These are phyloP conservation scores for Harlomillsia oculata DNA, from an alignment of 1,140 invertebrate species.

Conservation along the genomic window DNA sequence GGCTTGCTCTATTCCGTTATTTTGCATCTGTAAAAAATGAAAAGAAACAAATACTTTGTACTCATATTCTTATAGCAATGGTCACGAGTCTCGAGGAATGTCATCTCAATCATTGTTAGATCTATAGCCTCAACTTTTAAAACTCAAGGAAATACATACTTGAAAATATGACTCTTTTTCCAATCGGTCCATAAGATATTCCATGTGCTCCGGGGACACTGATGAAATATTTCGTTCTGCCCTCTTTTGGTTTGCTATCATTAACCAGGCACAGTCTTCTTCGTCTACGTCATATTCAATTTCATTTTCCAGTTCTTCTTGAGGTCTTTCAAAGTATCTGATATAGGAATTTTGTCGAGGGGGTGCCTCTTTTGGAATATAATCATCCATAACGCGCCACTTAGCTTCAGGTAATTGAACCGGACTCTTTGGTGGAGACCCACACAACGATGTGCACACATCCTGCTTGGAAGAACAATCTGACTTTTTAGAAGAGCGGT, in stretches of 20 bases:
- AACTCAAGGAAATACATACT: constrained; percentile 39
- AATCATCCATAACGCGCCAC: constrained; percentile 66
- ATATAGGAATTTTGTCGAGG: constrained; percentile 68
- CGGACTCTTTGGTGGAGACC: background rate
- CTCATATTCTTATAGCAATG: background rate
- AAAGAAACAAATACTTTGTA: background rate
- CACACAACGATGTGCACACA: too few species aligned
- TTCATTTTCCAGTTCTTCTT: constrained; percentile 80
- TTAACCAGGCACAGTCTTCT: constrained; percentile 87
- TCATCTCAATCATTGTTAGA: background rate
- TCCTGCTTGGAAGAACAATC: too few species aligned
- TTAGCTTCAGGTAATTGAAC: constrained; percentile 67
- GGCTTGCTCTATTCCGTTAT: constrained; percentile 45
- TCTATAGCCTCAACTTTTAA: background rate
- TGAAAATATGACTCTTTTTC: constrained; percentile 97
- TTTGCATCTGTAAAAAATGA: constrained; percentile 53
- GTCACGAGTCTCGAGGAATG: too few species aligned
- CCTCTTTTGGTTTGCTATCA: constrained; percentile 74
- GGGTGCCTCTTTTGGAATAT: constrained; percentile 68
- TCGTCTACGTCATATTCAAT: constrained; percentile 97
- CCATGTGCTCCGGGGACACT: constrained; percentile 78
- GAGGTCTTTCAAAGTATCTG: constrained; percentile 82
- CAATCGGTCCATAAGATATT: constrained; percentile 88
- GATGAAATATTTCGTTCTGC: constrained; percentile 51
- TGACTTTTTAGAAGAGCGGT: background rate